Conservation (phyloP, 2,888 invertebrate genomes). For the Agrilus mali region DNA sequence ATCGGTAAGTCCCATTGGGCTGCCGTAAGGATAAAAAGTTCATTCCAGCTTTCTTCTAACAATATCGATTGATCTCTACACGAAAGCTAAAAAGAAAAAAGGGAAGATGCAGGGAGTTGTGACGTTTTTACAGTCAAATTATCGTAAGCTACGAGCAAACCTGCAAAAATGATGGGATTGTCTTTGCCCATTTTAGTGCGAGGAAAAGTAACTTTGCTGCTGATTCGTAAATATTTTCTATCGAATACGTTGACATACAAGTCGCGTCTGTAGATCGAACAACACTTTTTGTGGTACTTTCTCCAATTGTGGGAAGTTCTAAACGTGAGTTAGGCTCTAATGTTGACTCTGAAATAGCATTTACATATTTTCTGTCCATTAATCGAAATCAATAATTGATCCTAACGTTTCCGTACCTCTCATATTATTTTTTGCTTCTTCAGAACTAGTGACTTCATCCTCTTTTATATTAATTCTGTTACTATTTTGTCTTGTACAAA, state of each 20-base stretch:
- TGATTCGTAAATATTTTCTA: slow-evolving; percentile 53
- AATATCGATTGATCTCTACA: slow-evolving; percentile 60
- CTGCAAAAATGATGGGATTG: slow-evolving; percentile 62
- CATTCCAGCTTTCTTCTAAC: slow-evolving; percentile 71
- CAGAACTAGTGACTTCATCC: slow-evolving; percentile 65
- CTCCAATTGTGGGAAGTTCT: slow-evolving; percentile 24
- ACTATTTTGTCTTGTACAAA: too few species aligned
- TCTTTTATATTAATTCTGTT: slow-evolving; percentile 38
- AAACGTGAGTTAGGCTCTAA: slow-evolving; percentile 10
- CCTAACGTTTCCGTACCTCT: too few species aligned
- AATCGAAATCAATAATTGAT: too few species aligned
- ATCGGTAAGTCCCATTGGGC: slow-evolving; percentile 68
- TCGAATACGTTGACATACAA: slow-evolving; percentile 39
- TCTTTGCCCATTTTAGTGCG: slow-evolving; percentile 68
- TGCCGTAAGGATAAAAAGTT: slow-evolving; percentile 69
- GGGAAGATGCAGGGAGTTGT: too few species aligned
- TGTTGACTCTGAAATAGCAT: too few species aligned
- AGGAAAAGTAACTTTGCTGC: slow-evolving; percentile 65
- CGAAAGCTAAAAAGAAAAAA: slow-evolving; percentile 46
- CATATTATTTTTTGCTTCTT: slow-evolving; percentile 38
- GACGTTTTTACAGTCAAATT: not conserved
- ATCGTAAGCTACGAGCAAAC: slow-evolving; percentile 26
- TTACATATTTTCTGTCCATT: too few species aligned
- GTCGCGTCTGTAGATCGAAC: slow-evolving; percentile 26
- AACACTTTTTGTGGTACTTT: slow-evolving; percentile 16